Evolutionary conservation across 2,888 invertebrate genomes (phyloP), one percentile per base, ranked within the genome.

Genomic region (Plebejus anna): DNA sequence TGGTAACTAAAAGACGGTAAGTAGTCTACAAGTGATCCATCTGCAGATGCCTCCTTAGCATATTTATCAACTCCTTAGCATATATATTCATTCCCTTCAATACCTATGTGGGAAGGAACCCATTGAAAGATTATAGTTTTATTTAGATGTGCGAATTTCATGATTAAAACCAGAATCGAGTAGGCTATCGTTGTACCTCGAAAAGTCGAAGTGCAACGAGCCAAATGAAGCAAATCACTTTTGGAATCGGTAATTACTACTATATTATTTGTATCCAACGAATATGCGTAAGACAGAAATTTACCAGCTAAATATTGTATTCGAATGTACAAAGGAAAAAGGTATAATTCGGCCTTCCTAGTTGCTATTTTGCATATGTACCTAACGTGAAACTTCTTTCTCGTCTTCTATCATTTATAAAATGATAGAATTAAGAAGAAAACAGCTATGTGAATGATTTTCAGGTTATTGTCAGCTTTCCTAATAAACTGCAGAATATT

Each of bases 181-280:
- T 78, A 80, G 66, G 80, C 80, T 75, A 79, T 78, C 76, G 80
- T 79, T 66, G 75, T 51, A 36, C 80, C 80, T 79, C 78, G 75
- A 61, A 38, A 61, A 11, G 36, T 59, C 75, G 79, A 79, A 79
- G 78, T 72, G 57, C 78, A 80, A 16, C 79, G 78, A 79, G 78
- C 79, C 75, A 79, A 61, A 73, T 78, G 78, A 75, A 78, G 78
- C 13, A 80, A 75, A 5, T 78, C 76, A 61, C 79, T 79, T 76
- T 77, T 78, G 55, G 78, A 79, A 32, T 79, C 80, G 9, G 78
- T 78, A 9, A 79, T 72, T 38, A 80, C 77, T 5, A 80, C 78
- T 61, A 79, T 78, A 22, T 75, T 76, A 22, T 78, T 38, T 3
- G 61, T 70, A 70, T 70, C 36, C 32, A 70, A 36, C 4, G 70